phyloP scores from a whole-genome alignment of 30 jellyfish, hydroid and myxozoan genomes.

The Turritopsis dohrnii region DNA sequence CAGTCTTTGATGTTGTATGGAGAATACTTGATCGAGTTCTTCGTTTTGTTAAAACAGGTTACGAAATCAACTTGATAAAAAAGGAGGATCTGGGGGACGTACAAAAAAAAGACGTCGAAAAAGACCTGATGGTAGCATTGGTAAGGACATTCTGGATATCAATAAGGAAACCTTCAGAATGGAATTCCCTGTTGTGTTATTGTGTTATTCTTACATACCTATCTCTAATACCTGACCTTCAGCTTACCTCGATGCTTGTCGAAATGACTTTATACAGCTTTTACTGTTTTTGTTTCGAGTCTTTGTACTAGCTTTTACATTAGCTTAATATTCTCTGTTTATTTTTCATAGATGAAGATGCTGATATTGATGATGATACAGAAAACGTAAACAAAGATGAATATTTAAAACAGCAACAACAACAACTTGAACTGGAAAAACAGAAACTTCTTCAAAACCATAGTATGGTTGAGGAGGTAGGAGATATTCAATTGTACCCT shows the following conservation, averaged over 20 bases:
- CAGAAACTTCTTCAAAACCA: slow-evolving; percentile 73
- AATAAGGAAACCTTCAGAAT: no score
- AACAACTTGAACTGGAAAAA: slow-evolving; percentile 73
- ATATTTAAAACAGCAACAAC: slow-evolving; percentile 67
- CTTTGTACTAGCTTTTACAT: no score
- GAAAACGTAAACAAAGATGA: slow-evolving; percentile 58
- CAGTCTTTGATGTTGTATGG: no score
- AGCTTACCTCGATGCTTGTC: neutral
- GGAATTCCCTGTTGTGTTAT: no score
- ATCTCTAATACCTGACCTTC: no score
- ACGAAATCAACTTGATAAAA: slow-evolving; percentile 69
- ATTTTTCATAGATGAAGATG: slow-evolving; percentile 46
- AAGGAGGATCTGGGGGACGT: slow-evolving; percentile 66
- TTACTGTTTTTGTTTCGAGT: no score
- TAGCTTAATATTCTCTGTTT: neutral
- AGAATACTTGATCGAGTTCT: neutral
- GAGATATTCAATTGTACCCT: no score
- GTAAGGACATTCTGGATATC: neutral
- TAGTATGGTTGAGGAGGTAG: slow-evolving; percentile 85
- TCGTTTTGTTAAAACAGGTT: slow-evolving; percentile 35
- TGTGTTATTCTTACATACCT: no score
- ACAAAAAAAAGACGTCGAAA: slow-evolving; percentile 19
- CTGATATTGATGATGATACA: slow-evolving; percentile 50
- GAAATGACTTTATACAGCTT: no score
- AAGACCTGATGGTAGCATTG: slow-evolving; percentile 28